Percentiles rank a stretch among this genome's conserved stretches.
These are phyloP conservation scores for Drosophila triauraria DNA, from an alignment of 1,140 invertebrate species.

Conservation along the genomic window DNA sequence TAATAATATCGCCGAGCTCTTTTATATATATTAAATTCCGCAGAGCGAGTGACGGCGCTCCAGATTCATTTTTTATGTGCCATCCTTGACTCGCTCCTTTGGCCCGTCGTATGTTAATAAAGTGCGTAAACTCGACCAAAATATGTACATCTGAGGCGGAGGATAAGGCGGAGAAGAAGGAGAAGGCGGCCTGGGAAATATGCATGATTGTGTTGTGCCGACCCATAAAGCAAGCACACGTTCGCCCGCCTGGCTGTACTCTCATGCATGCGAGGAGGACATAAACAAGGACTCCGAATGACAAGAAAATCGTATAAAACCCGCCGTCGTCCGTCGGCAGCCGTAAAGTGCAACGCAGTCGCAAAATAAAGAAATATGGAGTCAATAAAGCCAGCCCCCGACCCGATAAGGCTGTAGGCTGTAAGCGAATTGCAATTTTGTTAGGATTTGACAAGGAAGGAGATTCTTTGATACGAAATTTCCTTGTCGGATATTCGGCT, in stretches of 20 bases:
- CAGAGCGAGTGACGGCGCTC: constrained; percentile 4
- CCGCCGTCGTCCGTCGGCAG: constrained; percentile 21
- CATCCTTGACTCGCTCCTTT: constrained; percentile 10
- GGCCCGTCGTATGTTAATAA: constrained; percentile 39
- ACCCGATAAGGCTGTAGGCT: constrained; percentile 9
- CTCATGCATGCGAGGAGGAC: constrained; percentile 26
- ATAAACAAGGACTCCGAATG: constrained; percentile 49
- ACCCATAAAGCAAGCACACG: constrained; percentile 40
- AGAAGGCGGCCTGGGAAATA: constrained; percentile 25
- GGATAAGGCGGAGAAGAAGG: constrained; percentile 1
- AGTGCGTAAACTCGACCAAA: constrained; percentile 45
- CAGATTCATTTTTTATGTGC: constrained; percentile 49
- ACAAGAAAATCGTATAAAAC: constrained; percentile 54
- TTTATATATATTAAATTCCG: constrained; percentile 44
- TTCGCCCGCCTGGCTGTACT: constrained; percentile 5
- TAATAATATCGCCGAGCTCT: constrained; percentile 47
- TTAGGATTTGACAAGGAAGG: constrained; percentile 27
- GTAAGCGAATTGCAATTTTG: constrained; percentile 16
- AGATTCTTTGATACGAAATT: background rate
- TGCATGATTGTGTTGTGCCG: constrained; percentile 42
- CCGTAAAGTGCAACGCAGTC: constrained; percentile 45
- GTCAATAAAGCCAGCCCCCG: constrained; percentile 25
- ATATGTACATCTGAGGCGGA: constrained; percentile 23
- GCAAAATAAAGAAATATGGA: constrained; percentile 49
- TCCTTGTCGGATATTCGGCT: constrained; percentile 3